These are phyloP conservation scores for Pyrrhosoma nymphula DNA, from an alignment of 2,888 invertebrate genomes.

Conservation along the genomic window DNA sequence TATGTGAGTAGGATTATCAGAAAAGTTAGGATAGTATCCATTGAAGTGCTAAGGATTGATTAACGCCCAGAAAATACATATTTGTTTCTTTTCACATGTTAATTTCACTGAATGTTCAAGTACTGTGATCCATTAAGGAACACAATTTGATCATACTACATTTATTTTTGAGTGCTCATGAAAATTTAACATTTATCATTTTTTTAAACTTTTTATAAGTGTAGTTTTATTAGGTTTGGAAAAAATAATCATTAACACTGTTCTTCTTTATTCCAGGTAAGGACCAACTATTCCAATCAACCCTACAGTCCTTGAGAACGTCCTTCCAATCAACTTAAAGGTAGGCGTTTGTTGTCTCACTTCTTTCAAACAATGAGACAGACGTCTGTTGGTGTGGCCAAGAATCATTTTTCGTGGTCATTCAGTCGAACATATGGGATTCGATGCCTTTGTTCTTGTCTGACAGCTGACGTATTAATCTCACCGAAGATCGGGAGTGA, in stretches of 20 bases:
- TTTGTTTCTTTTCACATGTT: no score
- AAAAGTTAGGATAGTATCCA: no score
- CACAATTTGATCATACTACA: no score
- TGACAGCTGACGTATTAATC: slow-evolving; percentile 66
- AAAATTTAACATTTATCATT: no score
- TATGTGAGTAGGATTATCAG: no score
- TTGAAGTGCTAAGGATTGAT: no score
- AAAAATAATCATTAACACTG: background rate
- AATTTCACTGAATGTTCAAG: no score
- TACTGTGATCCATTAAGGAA: no score
- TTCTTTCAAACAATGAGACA: slow-evolving; percentile 2
- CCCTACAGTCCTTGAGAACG: background rate
- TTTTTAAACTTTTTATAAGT: no score
- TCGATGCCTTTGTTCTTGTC: slow-evolving; percentile 57
- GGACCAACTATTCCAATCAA: background rate
- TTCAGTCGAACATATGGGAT: slow-evolving; percentile 44
- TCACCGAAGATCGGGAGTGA: slow-evolving; percentile 37
- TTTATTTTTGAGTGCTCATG: no score
- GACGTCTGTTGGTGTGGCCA: background rate
- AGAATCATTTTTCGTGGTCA: slow-evolving; percentile 47
- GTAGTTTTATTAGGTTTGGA: no score
- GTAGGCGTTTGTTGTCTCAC: slow-evolving; percentile 15
- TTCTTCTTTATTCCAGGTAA: background rate
- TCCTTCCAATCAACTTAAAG: background rate
- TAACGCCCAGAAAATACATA: no score